Percentiles rank a stretch among this genome's conserved stretches.
Conservation (phyloP, 2,797 vertebrate species). For the Loriculus beryllinus region DNA sequence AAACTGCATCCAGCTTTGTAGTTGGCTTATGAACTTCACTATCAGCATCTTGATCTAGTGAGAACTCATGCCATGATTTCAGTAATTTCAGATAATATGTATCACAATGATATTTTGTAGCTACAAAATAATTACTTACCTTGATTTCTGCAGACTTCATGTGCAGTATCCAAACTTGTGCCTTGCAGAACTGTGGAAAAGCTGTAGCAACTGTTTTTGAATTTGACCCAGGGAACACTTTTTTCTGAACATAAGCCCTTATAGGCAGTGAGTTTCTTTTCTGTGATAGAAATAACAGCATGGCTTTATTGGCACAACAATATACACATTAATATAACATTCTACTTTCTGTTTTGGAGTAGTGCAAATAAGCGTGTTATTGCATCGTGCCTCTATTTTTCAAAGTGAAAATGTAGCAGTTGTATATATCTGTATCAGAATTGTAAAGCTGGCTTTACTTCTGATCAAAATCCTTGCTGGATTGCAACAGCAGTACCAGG, state of each 20-base stretch:
- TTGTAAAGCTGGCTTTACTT: background rate
- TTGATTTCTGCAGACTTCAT: slow-evolving; percentile 86
- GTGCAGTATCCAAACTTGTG: slow-evolving; percentile 82
- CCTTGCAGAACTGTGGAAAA: slow-evolving; percentile 86
- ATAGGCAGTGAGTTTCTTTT: slow-evolving; percentile 72
- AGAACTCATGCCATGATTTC: background rate
- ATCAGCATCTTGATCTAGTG: background rate
- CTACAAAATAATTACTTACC: slow-evolving; percentile 73
- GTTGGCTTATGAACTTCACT: background rate
- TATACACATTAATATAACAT: slow-evolving; percentile 13
- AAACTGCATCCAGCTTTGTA: background rate
- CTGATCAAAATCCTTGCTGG: background rate
- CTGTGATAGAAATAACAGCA: slow-evolving; percentile 73
- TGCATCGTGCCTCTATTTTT: background rate
- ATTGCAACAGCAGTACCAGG: background rate
- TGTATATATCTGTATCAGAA: background rate
- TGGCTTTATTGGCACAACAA: slow-evolving; percentile 46
- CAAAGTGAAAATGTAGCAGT: background rate
- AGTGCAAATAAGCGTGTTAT: slow-evolving; percentile 1
- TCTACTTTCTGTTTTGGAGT: background rate
- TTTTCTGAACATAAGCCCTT: slow-evolving; percentile 82
- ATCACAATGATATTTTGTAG: background rate
- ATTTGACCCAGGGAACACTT: slow-evolving; percentile 84
- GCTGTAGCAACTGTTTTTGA: slow-evolving; percentile 87
- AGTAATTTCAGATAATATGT: background rate